phyloP scores from a whole-genome alignment of 2,113 vertebrate species.

The Micromys minutus region DNA sequence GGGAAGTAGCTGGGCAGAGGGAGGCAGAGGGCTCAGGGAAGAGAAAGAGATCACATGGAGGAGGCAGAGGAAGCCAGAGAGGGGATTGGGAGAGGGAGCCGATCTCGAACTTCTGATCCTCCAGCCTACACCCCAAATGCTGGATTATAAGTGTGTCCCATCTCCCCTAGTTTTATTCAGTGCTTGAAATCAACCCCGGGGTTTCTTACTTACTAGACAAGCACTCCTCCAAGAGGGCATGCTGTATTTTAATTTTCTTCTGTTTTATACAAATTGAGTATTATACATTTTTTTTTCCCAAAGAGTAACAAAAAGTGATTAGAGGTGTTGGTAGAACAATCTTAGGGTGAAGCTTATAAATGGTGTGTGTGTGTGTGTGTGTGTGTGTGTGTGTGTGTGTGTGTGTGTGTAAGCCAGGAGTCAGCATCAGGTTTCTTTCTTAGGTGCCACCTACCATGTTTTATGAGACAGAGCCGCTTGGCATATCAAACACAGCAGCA shows the following conservation, averaged over 20 bases:
- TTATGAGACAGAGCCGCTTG: neutral
- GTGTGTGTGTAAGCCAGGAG: neutral
- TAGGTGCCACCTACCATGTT: neutral
- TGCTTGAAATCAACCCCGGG: neutral
- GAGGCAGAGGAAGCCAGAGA: too few species aligned
- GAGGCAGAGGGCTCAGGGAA: too few species aligned
- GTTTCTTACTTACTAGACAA: neutral
- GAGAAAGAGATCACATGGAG: too few species aligned
- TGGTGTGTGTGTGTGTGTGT: neutral
- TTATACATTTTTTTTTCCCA: neutral
- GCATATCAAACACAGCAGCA: neutral
- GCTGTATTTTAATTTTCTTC: neutral
- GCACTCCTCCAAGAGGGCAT: neutral
- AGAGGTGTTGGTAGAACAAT: neutral
- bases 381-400: neutral
- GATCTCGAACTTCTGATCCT: neutral
- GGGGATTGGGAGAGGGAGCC: too few species aligned
- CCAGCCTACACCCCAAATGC: neutral
- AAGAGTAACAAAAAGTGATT: neutral
- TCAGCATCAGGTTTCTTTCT: neutral
- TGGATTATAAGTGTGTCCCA: neutral
- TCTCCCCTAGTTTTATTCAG: neutral
- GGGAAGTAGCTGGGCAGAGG: too few species aligned
- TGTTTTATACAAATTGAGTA: neutral
- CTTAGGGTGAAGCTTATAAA: neutral